Base-by-base conservation (phyloP, 2,888 invertebrate species). In the Nephrotoma guestfalica region DNA sequence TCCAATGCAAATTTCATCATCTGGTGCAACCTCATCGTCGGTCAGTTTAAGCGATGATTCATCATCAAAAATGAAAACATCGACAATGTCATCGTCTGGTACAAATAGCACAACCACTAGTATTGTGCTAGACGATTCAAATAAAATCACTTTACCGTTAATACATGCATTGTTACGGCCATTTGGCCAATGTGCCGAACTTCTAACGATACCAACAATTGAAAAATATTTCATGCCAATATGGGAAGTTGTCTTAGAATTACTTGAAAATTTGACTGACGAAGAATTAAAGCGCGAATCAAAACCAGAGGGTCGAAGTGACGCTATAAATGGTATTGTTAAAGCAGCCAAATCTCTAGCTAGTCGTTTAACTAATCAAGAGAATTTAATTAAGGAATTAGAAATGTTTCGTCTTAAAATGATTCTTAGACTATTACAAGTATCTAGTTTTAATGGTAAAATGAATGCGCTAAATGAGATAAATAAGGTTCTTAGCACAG, bases 401-500 rank as follows among this genome's bases (percentile, higher is more conserved):
- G 98, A 98, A 93, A 97, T 98, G 92, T 97, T 98, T 93, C 94
- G 98, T 89, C 93, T 99, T 89, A 97, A 98, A 93, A 98, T 99
- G 97, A 98, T 99, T 90, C 93, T 99, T 89, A 92, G 97, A 90
- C 94, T 97, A 89, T 92, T 99, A 88, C 97, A 98, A 93, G 98
- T 98, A 91, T 98, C 98, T 41, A 98, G 98, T 86, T 99, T 99
- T 91, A 99, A 98, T 92, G 98, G 99, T 51, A 99, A 99, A 93
- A 99, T 99, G 99, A 98, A 98, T 90, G 99, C 99, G 40, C 93
- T 99, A 88, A 98, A 99, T 91, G 99, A 99, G 93, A 97, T 99
- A 87, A 99, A 99, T 92, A 98, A 99, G 93, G 96, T 99, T 86
- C 96, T 97, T 88, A 96, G 96, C 87, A 96, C 96, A 89, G 97